These are phyloP conservation scores for Atlantisia rogersi DNA, from an alignment of 2,113 vertebrate species.

Conservation along the genomic window DNA sequence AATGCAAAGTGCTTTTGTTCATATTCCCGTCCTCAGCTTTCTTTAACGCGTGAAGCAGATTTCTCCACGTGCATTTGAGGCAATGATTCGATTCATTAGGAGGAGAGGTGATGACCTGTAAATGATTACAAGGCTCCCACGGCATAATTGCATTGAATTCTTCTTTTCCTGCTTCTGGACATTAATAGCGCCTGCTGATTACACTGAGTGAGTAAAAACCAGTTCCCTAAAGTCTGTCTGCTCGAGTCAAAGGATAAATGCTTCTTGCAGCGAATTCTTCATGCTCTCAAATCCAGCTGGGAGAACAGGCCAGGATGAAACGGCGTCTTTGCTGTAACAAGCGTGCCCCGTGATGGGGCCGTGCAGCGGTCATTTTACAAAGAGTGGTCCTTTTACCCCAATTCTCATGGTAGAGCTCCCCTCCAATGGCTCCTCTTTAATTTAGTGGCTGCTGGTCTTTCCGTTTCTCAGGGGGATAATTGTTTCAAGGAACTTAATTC, in stretches of 20 bases:
- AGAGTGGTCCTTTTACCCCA: not conserved
- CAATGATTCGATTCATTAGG: not conserved
- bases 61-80: not conserved
- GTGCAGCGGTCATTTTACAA: rapidly evolving
- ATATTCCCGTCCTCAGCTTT: rapidly evolving
- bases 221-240: not conserved
- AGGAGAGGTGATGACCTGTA: constrained; percentile 22
- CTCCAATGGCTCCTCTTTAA: rapidly evolving
- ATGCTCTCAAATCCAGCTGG: not conserved
- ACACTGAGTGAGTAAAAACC: not conserved
- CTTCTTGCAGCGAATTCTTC: not conserved
- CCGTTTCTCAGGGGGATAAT: rapidly evolving
- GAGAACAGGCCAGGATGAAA: not conserved
- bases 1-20: not conserved
- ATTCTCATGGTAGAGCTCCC: not conserved
- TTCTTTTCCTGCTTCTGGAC: constrained; percentile 43
- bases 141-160: not conserved
- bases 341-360: not conserved
- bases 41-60: rapidly evolving
- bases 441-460: too few relatives aligned
- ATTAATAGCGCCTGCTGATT: constrained; percentile 27
- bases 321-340: not conserved
- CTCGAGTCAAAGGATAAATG: not conserved
- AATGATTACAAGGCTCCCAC: constrained; percentile 16
- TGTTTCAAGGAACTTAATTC: rapidly evolving